Conservation (phyloP, 2,888 invertebrate species). For the Clitarchus hookeri region DNA sequence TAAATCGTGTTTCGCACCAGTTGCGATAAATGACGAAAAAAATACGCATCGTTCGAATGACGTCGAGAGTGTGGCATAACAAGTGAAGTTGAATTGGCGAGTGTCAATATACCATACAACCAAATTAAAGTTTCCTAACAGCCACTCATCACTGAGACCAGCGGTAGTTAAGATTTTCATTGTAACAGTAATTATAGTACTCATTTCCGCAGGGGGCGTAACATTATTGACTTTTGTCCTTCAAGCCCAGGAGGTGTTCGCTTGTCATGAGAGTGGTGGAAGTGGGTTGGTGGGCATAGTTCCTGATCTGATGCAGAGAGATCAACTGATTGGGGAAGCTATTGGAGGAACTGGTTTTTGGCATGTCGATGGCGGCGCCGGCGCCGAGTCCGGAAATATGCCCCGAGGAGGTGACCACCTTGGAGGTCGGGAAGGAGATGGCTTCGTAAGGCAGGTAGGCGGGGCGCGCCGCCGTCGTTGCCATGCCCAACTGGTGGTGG, state of each 20-base stretch:
- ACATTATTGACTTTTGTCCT: conserved; percentile 43
- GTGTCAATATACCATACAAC: too few relatives aligned
- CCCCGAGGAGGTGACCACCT: conserved; percentile 50
- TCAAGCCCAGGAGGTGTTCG: conserved; percentile 59
- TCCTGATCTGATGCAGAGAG: conserved; percentile 94
- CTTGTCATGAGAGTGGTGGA: conserved; percentile 68
- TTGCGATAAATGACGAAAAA: too few relatives aligned
- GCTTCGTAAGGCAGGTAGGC: conserved; percentile 89
- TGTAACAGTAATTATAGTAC: conserved; percentile 38
- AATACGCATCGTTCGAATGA: too few relatives aligned
- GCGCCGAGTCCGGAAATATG: conserved; percentile 55
- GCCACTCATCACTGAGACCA: conserved; percentile 38
- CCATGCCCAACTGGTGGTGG: conserved; percentile 50
- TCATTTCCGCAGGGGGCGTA: conserved; percentile 39
- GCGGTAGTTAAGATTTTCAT: conserved; percentile 39
- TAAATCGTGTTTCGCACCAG: too few relatives aligned
- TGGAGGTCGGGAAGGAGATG: conserved; percentile 71
- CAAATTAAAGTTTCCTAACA: too few relatives aligned
- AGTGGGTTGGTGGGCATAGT: conserved; percentile 91
- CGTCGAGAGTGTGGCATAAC: too few relatives aligned
- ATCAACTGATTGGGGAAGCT: conserved; percentile 91
- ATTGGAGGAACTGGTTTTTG: conserved; percentile 63
- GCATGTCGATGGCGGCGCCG: conserved; percentile 54
- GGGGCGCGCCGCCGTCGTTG: conserved; percentile 46
- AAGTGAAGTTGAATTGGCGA: too few relatives aligned